These are phyloP conservation scores for Hippolais icterina DNA, from an alignment of 2,113 vertebrate genomes.

Conservation along the genomic window DNA sequence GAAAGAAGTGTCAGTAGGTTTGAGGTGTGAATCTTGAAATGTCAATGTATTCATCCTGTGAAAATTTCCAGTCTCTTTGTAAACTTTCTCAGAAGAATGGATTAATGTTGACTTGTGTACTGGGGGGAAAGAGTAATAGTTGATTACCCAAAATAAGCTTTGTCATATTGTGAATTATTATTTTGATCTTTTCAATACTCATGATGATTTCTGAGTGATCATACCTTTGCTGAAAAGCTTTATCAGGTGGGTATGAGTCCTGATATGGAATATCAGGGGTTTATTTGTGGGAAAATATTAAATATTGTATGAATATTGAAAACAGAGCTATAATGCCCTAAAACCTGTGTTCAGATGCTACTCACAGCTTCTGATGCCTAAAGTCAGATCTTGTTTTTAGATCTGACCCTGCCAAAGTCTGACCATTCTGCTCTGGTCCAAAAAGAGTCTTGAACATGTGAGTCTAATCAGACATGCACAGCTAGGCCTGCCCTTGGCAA, in stretches of 20 bases:
- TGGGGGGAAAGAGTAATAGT: background rate
- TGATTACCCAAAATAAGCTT: background rate
- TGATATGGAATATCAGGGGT: background rate
- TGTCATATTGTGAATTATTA: background rate
- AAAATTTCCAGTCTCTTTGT: background rate
- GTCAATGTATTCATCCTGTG: background rate
- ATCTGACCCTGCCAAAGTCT: background rate
- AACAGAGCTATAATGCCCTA: background rate
- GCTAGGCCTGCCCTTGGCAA: background rate
- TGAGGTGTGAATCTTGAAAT: background rate
- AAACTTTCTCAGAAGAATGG: background rate
- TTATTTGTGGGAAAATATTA: background rate
- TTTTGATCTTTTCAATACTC: slow-evolving; percentile 2
- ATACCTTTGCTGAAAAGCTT: background rate
- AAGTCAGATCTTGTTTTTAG: background rate
- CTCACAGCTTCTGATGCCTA: background rate
- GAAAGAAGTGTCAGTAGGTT: background rate
- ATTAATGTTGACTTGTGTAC: background rate
- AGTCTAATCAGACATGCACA: background rate
- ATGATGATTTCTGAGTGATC: background rate
- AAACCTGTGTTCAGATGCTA: background rate
- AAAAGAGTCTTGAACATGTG: background rate
- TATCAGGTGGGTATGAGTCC: background rate
- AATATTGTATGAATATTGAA: background rate
- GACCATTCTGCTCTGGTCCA: background rate